Evolutionary conservation across 2,888 invertebrate genomes (phyloP), one percentile per base, ranked within the genome.

Genomic region (Xylota sylvarum): DNA sequence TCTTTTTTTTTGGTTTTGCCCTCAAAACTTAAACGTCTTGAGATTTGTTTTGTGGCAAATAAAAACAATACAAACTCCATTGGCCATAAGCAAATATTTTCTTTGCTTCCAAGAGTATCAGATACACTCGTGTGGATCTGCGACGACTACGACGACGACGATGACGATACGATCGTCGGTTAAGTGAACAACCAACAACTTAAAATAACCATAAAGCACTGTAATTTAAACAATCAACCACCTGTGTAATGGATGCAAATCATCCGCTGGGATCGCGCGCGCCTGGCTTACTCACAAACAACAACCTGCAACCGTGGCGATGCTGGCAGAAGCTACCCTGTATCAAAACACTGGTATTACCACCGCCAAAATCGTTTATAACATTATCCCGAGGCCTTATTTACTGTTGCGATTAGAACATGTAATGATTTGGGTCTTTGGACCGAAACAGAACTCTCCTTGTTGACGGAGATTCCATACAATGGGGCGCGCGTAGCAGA

Each of bases 361-460:
- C 67, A 56, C 73, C 50, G 43, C 76, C 74, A 46, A 85, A 85
- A 76, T 70, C 70, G 80, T 65, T 85, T 80, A 80, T 55, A 70
- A 74, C 56, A 76, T 58, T 60, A 58, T 70, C 80, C 76, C 17
- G 58, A 32, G 80, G 85, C 70, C 65, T 72, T 80, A 80, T 85
- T 80, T 85, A 80, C 85, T 80, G 85, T 85, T 85, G 85, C 80
- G 81, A 81, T 85, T 77, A 85, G 81, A 85, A 85, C 72, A 32
- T 70, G 72, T 76, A 85, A 85, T 65, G 74, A 80, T 84, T 64
- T 80, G 67, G 80, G 76, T 72, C 76, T 73, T 73, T 70, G 82
- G 62, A 50, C 40, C 58, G 64, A 46, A 52, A 52, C 77, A 48
- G 56, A 43, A 37, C 43, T 52, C 27, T 43, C 12, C 12, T 23